Conservation (phyloP, 2,113 vertebrate species). For the Melanerpes formicivorus region DNA sequence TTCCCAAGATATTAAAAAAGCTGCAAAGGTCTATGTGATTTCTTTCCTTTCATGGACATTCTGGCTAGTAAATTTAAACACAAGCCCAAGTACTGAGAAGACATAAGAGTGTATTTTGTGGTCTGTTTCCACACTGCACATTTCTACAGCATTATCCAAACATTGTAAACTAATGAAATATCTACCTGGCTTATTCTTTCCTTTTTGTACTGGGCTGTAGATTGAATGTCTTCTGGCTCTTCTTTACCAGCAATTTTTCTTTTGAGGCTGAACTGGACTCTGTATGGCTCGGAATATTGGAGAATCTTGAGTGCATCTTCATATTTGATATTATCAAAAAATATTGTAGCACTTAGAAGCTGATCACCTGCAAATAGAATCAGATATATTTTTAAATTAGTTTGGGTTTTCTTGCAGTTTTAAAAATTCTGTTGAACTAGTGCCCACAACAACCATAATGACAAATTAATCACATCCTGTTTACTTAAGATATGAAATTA, state of each 20-base stretch:
- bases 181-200: constrained; percentile 61
- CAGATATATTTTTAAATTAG: neutral
- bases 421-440: neutral
- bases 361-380: constrained; percentile 86
- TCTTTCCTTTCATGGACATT: neutral
- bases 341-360: constrained; percentile 92
- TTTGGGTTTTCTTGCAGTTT: neutral
- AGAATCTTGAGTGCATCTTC: constrained; percentile 96
- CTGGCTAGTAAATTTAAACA: neutral
- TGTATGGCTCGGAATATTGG: constrained; percentile 92
- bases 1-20: neutral
- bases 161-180: neutral
- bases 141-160: neutral
- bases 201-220: constrained; percentile 49
- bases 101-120: neutral
- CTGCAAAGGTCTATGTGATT: neutral
- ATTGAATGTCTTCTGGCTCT: constrained; percentile 50
- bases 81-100: neutral
- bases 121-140: neutral
- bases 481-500: neutral
- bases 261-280: constrained; percentile 89
- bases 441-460: neutral
- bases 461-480: neutral
- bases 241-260: constrained; percentile 76
- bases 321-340: constrained; percentile 92